Base-by-base conservation (phyloP, 2,113 vertebrate genomes). In the Anas platyrhynchos region DNA sequence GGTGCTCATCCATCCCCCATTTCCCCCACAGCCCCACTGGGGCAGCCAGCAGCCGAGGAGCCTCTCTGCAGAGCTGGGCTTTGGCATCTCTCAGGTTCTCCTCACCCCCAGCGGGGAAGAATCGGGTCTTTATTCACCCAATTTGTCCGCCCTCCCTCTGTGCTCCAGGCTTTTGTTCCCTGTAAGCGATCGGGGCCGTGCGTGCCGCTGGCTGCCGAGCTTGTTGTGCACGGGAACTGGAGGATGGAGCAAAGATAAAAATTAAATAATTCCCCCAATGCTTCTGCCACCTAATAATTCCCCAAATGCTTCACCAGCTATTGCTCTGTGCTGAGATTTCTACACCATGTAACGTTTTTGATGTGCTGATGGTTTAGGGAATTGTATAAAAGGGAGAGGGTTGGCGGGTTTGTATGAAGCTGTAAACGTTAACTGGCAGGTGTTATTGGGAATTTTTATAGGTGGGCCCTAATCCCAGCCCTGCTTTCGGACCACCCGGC, bases 401-500 rank as follows among this genome's bases (percentile, higher is more conserved):
- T 3, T 68, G 69, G 34, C 0, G 1, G 16, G 54, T 50, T 27
- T 52, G 31, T 21, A 8, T 4, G 46, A 25, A 46, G 62, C 91
- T 71, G 20, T 76, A 83, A 95, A 84, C 8, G 1, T 48, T 73
- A 58, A 68, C 55, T 91, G 78, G 83, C 48, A 59, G 50, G 43
- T 41, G 21, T 62, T 87, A 43, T 27, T 65, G 38, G 82, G 83
- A 74, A 22, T 73, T 88, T 77, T 91, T 71, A 59, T 72, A 67
- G 20, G 16, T 74, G 74, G 92, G 31, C 41, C 18, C 6, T 31
- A n/a, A 77, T 65, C 78, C 48, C 55, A 82, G 65, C 74, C 54
- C 86, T 89, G 86, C 89, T 88, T 84, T 82, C 3, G 54, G 97
- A 97, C 96, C 97, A 97, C 97, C 97, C 96, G 91, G 41, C 78